These are phyloP conservation scores for Gambelia wislizenii DNA, from an alignment of 2,797 vertebrate species.

Conservation along the genomic window DNA sequence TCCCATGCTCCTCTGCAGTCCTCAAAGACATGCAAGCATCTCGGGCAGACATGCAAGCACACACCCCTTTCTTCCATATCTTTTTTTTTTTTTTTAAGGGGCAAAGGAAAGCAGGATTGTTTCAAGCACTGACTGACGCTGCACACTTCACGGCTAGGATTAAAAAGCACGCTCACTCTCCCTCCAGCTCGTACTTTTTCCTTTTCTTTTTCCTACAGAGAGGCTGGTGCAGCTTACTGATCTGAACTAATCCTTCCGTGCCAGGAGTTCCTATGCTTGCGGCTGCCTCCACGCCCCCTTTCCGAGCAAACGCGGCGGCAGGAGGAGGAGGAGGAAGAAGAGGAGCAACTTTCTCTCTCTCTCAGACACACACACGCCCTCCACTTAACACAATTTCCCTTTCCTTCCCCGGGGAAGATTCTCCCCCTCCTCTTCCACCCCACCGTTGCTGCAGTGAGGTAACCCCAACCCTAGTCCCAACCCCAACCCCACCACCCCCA, in stretches of 20 bases:
- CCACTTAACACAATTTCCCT: neutral
- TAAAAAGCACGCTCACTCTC: no score
- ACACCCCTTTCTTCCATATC: slow-evolving; percentile 10
- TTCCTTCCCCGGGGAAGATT: neutral
- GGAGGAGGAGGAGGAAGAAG: neutral
- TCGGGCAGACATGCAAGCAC: slow-evolving; percentile 1
- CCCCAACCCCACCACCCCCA: neutral
- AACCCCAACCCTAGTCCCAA: no score
- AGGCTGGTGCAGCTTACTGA: neutral
- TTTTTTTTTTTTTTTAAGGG: neutral
- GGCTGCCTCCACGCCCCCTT: slow-evolving; percentile 3
- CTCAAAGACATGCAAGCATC: neutral
- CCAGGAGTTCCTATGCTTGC: neutral
- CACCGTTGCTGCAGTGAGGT: neutral
- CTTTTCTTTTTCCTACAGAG: no score
- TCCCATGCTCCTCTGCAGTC: neutral
- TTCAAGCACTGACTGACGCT: no score
- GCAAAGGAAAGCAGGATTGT: no score
- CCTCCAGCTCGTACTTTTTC: neutral
- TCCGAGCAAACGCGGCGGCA: slow-evolving; percentile 9
- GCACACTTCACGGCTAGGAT: neutral
- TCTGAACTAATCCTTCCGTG: neutral
- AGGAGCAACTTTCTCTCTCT: neutral
- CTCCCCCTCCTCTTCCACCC: no score
- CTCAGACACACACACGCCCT: neutral